Base-by-base conservation (phyloP, 1,140 invertebrate genomes). In the Magallana gigas region DNA sequence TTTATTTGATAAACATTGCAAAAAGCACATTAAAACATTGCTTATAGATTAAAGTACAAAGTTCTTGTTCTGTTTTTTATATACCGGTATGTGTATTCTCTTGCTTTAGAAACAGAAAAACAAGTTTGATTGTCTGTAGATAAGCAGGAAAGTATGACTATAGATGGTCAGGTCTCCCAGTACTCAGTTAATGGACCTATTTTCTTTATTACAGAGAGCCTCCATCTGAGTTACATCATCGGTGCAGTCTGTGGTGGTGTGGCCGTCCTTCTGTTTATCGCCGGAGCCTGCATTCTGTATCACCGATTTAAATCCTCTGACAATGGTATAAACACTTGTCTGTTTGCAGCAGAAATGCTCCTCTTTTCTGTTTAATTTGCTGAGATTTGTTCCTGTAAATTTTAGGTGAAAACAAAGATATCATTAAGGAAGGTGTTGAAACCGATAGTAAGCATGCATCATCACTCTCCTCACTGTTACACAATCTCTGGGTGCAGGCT, bases 181-280 rank as follows among this genome's bases (percentile, higher is more conserved):
- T 64, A 64, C 14, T 64, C 18, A 14, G 2, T 64, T 64, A 16
- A 14, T 64, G 14, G 18, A 64, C 18, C 18, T 64, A 14, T 64
- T 29, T 71, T 29, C 36, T 82, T 82, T 76, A 48, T 90, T 91
- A 7, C 90, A 94, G 93, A 91, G 64, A 90, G 91, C 7, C 85
- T 92, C 29, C 92, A 92, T 3, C 86, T 93, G 76, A 90, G 92
- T 8, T 92, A 92, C 87, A 92, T 94, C 59, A 92, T 94, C 18
- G 93, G 92, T 9, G 92, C 92, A 9, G 91, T 90, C n/a, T 90
- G 92, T 36, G 93, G 92, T 23, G 92, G 92, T 1, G 86, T 93
- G 18, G 93, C 91, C 6, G 90, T 92, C 1, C 90, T 94, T 7
- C 91, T 93, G 36, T 89, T 93, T 29, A 92, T 93, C 60, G 91